These are phyloP conservation scores for Drosophila mauritiana DNA, from an alignment of 1,140 invertebrate genomes.

Conservation along the genomic window DNA sequence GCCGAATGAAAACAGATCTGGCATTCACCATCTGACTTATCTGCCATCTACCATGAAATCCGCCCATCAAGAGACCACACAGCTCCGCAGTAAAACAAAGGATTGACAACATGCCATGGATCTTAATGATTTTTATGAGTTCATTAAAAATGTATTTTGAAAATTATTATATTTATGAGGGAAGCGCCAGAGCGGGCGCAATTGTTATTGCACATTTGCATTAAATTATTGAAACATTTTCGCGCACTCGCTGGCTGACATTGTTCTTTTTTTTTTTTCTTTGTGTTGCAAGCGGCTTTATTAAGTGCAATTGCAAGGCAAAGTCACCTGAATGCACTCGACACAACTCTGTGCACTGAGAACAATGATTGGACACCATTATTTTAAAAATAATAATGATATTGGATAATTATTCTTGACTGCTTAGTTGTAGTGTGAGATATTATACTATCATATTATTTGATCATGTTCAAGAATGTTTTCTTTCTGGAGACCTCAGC, in stretches of 20 bases:
- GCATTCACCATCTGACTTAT: constrained; percentile 22
- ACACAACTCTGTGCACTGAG: neutral
- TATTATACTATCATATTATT: too few relatives aligned
- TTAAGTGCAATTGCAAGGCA: constrained; percentile 43
- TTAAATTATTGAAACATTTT: constrained; percentile 50
- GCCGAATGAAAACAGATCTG: constrained; percentile 22
- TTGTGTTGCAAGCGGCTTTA: constrained; percentile 26
- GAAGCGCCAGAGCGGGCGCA: constrained; percentile 13
- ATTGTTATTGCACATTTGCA: constrained; percentile 51
- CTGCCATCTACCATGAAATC: constrained; percentile 31
- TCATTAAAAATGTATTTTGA: constrained; percentile 53
- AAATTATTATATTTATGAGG: constrained; percentile 53
- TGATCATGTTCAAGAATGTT: too few relatives aligned
- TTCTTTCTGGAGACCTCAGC: too few relatives aligned
- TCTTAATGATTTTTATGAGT: constrained; percentile 46
- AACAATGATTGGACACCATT: neutral
- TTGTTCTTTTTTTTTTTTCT: constrained; percentile 27
- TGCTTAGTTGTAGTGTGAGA: too few relatives aligned
- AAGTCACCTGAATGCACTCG: constrained; percentile 4
- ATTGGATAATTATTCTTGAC: too few relatives aligned
- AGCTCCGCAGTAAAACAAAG: constrained; percentile 27
- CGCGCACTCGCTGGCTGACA: constrained; percentile 28
- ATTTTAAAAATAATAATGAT: too few relatives aligned
- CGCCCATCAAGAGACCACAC: constrained; percentile 28
- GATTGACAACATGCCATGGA: constrained; percentile 30